A percentile compares a stretch with the other conserved stretches of the same genome.
Conservation (phyloP, 2,797 vertebrate genomes). For the Fistularia commersonii region DNA sequence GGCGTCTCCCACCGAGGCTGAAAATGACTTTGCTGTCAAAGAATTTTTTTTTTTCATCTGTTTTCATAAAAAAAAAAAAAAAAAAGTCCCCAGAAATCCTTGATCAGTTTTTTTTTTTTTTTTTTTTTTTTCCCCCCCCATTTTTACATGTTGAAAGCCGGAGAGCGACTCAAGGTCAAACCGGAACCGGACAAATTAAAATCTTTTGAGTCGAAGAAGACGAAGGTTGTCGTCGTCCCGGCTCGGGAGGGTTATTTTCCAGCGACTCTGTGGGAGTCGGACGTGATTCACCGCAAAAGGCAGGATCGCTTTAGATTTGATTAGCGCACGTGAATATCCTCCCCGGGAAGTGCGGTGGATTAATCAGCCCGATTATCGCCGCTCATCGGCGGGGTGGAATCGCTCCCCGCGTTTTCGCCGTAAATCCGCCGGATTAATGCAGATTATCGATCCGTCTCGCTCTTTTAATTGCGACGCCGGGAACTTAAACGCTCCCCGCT, state of each 20-base stretch:
- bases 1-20: too few species aligned
- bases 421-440: constrained; percentile 19
- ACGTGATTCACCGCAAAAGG: too few species aligned
- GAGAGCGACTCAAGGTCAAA: constrained; percentile 14
- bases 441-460: neutral
- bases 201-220: too few species aligned
- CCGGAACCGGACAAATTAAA: constrained; percentile 7
- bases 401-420: constrained; percentile 22
- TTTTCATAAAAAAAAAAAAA: constrained; percentile 5
- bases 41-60: too few species aligned
- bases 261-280: too few species aligned
- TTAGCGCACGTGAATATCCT: constrained; percentile 36
- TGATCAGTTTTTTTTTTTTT: too few species aligned
- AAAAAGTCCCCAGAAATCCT: constrained; percentile 16
- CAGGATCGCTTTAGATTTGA: constrained; percentile 37
- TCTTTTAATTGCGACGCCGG: constrained; percentile 13
- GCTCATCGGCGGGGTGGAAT: constrained; percentile 2
- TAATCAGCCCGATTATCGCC: constrained; percentile 29
- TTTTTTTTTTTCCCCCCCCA: too few species aligned
- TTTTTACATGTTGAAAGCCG: constrained; percentile 7
- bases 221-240: too few species aligned
- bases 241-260: too few species aligned
- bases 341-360: constrained; percentile 27
- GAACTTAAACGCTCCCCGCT: too few species aligned
- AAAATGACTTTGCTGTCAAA: too few species aligned